Base-by-base conservation (phyloP, 2,113 vertebrate genomes). In the Sturnira hondurensis region DNA sequence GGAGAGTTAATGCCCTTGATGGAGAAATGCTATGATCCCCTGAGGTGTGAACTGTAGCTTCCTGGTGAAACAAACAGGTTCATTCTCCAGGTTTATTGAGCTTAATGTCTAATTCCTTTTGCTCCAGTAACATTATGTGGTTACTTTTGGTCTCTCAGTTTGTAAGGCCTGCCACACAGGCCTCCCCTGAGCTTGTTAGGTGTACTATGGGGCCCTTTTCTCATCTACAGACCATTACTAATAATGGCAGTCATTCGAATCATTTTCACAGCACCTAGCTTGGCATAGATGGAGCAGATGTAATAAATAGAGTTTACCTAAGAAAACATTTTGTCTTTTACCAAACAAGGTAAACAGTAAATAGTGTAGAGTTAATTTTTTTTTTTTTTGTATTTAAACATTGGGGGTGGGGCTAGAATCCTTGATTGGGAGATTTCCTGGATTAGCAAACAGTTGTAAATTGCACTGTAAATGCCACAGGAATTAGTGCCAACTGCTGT, bases 301-400 rank as follows among this genome's bases (percentile, higher is more conserved):
- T 73, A 36, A 52, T 56, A 74, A 43, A 43, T 81, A 24, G 68
- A 78, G 41, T 89, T 95, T 89, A 88, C 74, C 74, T 22, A 65
- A 84, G 78, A 71, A 47, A 94, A n/a, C 19, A 63, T 19, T 82
- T 68, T 65, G 24, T 70, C 26, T 94, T 94, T 84, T 26, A 50
- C 68, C 61, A 91, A 52, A 94, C 61, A 93, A 52, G 93, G 89
- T 91, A 86, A 96, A 92, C 80, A 86, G 54, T 63, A 85, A 92
- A 16, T 61, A 41, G 47, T 89, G 33, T 65, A 47, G 68, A 89
- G 58, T 93, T 86, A 85, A 81, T 93, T 50, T 15, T 61, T 73
- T n/a, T n/a, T 50, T 56, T 70, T 92, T 93, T 92, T 93, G 95
- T 87, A 89, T 78, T 95, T 92, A 89, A 82, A 36, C 17, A 3